Percentiles rank a stretch among this genome's conserved stretches.
Conservation (phyloP, 2,888 invertebrate species). For the Melipona beecheii region DNA sequence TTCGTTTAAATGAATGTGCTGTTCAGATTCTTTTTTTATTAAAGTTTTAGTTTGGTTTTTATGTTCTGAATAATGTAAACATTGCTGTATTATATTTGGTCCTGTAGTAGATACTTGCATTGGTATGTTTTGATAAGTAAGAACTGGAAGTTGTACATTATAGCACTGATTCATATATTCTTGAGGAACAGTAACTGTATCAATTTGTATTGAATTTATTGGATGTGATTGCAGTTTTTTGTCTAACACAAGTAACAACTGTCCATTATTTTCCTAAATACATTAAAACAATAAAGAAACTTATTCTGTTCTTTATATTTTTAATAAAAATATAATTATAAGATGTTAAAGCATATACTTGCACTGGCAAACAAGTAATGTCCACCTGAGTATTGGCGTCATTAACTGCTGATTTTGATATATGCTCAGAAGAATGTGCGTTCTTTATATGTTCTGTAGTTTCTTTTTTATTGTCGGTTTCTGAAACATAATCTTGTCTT, state of each 20-base stretch:
- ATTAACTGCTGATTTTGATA: conserved; percentile 22
- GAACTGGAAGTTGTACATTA: conserved; percentile 72
- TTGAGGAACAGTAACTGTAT: conserved; percentile 54
- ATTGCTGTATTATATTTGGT: conserved; percentile 17
- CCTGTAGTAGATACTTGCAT: conserved; percentile 60
- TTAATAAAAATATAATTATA: not conserved
- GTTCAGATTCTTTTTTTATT: conserved; percentile 15
- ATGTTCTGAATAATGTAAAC: conserved; percentile 2
- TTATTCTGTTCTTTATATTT: not conserved
- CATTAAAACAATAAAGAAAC: conserved; percentile 28
- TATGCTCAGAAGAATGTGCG: not conserved
- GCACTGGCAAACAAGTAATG: conserved; percentile 24
- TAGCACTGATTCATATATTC: conserved; percentile 66
- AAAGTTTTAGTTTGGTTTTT: not conserved
- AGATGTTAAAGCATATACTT: conserved; percentile 38
- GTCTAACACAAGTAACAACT: conserved; percentile 67
- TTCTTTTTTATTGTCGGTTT: conserved; percentile 4
- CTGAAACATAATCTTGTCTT: not conserved
- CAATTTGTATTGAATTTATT: conserved; percentile 55
- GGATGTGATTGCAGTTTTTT: conserved; percentile 63
- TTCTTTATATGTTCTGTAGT: not conserved
- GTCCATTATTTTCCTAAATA: conserved; percentile 64
- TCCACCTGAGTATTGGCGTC: conserved; percentile 45
- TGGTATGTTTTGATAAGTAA: conserved; percentile 71
- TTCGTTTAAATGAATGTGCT: not conserved